Evolutionary conservation across 2,888 invertebrate genomes (phyloP).

Genomic region (Lymantria monacha): DNA sequence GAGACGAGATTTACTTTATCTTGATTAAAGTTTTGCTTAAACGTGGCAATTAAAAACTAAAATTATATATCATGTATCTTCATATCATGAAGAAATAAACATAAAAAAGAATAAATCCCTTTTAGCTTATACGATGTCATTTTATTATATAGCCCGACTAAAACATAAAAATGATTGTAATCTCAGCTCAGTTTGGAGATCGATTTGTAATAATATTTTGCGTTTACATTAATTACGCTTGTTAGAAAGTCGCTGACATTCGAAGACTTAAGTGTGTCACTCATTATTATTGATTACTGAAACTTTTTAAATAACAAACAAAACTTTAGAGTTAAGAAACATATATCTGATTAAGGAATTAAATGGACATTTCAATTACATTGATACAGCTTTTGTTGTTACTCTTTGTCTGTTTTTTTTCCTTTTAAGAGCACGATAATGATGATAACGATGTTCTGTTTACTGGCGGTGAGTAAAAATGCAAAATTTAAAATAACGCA

Average conservation of each 20-base stretch:
- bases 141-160: conserved; percentile 11
- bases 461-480: no score
- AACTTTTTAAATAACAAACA: conserved; percentile 10
- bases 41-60: neutral
- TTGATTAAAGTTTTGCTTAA: neutral
- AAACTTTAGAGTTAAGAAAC: neutral
- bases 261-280: conserved; percentile 23
- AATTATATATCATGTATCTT: neutral
- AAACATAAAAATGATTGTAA: conserved; percentile 14
- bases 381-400: neutral
- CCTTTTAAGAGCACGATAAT: neutral
- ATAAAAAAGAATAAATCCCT: neutral
- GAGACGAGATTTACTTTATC: no score
- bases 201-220: conserved; percentile 33
- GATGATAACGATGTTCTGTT: no score
- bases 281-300: conserved; percentile 37
- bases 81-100: neutral
- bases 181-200: conserved; percentile 12
- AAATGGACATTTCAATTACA: neutral
- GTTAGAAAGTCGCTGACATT: conserved; percentile 29
- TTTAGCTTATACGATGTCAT: conserved; percentile 10
- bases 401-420: neutral
- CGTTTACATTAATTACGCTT: conserved; percentile 22
- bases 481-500: no score
- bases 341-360: neutral